Evolutionary conservation across 2,113 vertebrate genomes (phyloP), one percentile per base, ranked within the genome.

Genomic region (Caranx ignobilis): DNA sequence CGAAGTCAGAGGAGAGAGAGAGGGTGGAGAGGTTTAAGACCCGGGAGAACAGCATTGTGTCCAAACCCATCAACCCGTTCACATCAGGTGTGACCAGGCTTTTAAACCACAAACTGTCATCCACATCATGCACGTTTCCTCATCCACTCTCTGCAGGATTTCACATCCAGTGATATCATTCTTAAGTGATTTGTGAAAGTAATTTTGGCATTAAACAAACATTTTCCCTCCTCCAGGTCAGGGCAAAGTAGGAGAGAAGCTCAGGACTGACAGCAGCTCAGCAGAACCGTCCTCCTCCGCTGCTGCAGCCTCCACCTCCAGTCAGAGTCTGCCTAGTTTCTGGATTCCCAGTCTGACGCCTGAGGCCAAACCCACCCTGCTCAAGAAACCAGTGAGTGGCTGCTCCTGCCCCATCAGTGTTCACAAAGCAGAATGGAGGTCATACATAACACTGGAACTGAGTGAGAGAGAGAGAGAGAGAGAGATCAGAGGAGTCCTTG

Each of bases 21-120:
- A 91, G 93, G 37, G 95, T 95, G 21, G 95, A 96, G 77, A 94
- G 89, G 78, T 98, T 98, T 73, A 96, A 96, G 73, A 95, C 94
- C 83, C 95, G 94, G 56, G 97, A 98, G 89, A 93, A 94, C 71
- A 95, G 95, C 93, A 98, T 98, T 0, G 96, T 97, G 39, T 97
- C 96, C 88, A 96, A 97, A 82, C 97, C 96, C 32, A 96, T 97
- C 81, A 97, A 97, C 91, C 97, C 97, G 1, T 97, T 97, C 89
- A 91, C 84, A n/a, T 87, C 92, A 10, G 94, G 95, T 95, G 72
- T 0, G 41, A 10, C 39, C 1, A 10, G 2, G 39, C 39, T 41
- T 7, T 41, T 37, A 37, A 8, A 37, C 8, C 37, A 37, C 8
- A 8, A 37, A 8, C 37, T 6, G 35, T 37, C 35, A 4, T 37